Evolutionary conservation across 2,797 vertebrate species (phyloP), one percentile per base, ranked within the genome.

Genomic region (Periparus ater): DNA sequence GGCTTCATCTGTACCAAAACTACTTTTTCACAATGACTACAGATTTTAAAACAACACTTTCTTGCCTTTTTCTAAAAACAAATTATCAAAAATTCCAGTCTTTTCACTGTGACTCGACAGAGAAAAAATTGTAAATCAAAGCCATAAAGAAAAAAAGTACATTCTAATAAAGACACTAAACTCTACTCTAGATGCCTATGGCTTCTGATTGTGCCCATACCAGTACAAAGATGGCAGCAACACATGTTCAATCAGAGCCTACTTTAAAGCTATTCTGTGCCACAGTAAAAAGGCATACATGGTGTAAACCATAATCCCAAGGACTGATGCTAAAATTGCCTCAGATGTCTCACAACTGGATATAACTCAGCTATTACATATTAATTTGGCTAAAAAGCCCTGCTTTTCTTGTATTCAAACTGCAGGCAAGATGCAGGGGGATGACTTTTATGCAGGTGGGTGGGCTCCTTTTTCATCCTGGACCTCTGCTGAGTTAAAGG

Each of bases 401-500:
- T 40, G 65, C 48, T 81, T 95, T 91, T 89, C 68, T 57, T 40
- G 70, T 42, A 81, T 86, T 93, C 74, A 81, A 40, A 92, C 55
- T 53, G 51, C 76, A 94, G 73, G 51, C 16, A 91, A 71, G 76
- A 79, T 86, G 51, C 55, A 88, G 76, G 40, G 36, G 51, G 54
- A 70, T 63, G 48, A 89, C 72, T 93, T 92, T 86, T 47, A 78
- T 51, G 40, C 54, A 84, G 70, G 79, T 73, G 81, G 89, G 73
- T 88, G 89, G 85, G 68, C 66, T 78, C n/a, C 93, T 88, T 81
- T 86, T 78, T 85, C 62, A 84, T 81, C 32, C 45, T 7, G 4
- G 79, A 75, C 55, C 55, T 86, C 80, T 70, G 89, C 85, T 81
- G 92, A 94, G 71, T 91, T 92, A 71, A 94, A 91, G 71, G 82